Evolutionary conservation across 2,888 invertebrate species (phyloP), one percentile per base, ranked within the genome.

Genomic region (Caenorhabditis sp.): DNA sequence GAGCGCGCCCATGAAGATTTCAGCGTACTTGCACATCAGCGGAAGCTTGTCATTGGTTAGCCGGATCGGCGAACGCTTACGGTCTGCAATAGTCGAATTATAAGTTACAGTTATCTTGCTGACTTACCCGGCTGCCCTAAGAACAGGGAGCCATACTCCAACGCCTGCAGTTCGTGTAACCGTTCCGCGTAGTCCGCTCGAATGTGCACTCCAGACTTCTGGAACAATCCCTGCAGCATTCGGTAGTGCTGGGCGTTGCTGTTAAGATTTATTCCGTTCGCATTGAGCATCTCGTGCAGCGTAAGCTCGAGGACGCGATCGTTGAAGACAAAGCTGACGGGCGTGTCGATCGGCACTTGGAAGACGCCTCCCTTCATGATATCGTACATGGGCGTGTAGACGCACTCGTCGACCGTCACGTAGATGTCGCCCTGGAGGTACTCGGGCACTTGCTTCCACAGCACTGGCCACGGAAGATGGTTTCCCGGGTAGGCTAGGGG

Each of bases 191-290:
- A 68, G 24, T 68, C 68, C 17, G 17, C 35, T 35, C 59, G 20
- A 4, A 68, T 52, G 15, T 52, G 17, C 0, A 68, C 52, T 3
- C 58, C 68, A 6, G 68, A 41, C 9, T 45, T 68, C 35, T 68
- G 68, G 0, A 68, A 15, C 6, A 43, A 4, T 13, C 68, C 68
- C 20, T 68, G 68, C 7, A 68, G 37, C 59, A 58, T 68, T 9
- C 59, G 35, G 20, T 43, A 59, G 22, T 68, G 55, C 11, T 55
- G 43, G 2, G 68, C 15, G 6, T 20, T 27, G 7, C 17, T 15
- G n/a, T n/a, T n/a, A 41, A 68, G 24, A 27, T 59, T 68, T 5
- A 68, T 26, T 8, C 68, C 68, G 20, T 68, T 68, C 0, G 68
- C 68, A 0, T n/a, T 17, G 15, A 68, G 41, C 22, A 68, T 0